Evolutionary conservation across 2,888 invertebrate genomes (phyloP), one percentile per base, ranked within the genome.

Genomic region (Andricus quercusramuli): DNA sequence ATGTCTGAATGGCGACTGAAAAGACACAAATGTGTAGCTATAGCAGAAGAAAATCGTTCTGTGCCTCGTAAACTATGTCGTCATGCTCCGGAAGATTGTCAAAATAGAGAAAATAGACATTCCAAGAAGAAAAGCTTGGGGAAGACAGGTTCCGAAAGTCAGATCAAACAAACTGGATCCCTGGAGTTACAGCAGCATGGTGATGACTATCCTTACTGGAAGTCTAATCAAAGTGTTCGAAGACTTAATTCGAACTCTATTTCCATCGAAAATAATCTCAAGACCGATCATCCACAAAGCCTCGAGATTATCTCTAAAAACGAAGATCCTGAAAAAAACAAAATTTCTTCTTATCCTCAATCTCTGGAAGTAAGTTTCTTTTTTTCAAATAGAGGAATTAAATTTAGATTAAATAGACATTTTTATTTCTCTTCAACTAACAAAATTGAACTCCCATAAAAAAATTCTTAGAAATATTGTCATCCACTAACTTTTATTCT

Each of bases 161-260:
- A 92, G 81, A 93, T 94, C 80, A 94, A 94, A 86, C 94, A 94
- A 82, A 94, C 94, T 11, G 94, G 95, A 62, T 95, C 95, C 1
- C 90, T 95, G 32, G 95, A 95, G 87, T 91, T 95, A 79, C 91
- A 92, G 78, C 89, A 90, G 74, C 89, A 90, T 76, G 87, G 86
- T 4, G 91, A 92, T 51, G 91, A 91, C 81, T 92, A 89, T 85
- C 86, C 90, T 29, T 92, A 90, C 56, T 92, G 92, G 92, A 92
- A 91, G 56, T 91, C 89, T 2, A 91, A 91, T 85, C 91, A 91
- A 81, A 91, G 90, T 78, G 90, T 91, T 11, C 83, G 91, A n/a
- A 86, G 91, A 79, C 85, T 90, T 17, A 89, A 90, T 83, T 91
- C 91, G 4, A 90, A 89, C 84, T 91, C 91, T 0, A 90, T 91